These are phyloP conservation scores for Timema podura DNA, from an alignment of 2,888 invertebrate species.

Conservation along the genomic window DNA sequence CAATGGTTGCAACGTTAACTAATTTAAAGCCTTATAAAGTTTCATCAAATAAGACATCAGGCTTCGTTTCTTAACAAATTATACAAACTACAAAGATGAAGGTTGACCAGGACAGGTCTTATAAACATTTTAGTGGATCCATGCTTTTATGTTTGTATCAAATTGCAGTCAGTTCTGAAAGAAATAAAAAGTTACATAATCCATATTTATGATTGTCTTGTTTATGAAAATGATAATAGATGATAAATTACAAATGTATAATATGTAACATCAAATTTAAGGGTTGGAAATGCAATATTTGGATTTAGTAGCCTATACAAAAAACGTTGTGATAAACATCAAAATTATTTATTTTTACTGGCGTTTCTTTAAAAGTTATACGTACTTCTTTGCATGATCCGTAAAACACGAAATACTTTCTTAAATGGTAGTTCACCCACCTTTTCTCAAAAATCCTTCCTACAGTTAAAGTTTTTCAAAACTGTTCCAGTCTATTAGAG, in stretches of 20 bases:
- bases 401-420: no score
- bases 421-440: not conserved
- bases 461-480: not conserved
- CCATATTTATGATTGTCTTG: not conserved
- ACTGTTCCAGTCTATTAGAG: no score
- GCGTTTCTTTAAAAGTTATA: not conserved
- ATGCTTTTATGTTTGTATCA: not conserved
- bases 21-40: not conserved
- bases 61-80: not conserved
- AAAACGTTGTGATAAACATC: not conserved
- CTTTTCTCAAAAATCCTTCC: not conserved
- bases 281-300: no score
- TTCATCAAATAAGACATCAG: not conserved
- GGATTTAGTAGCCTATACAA: not conserved
- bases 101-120: constrained; percentile 1
- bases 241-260: not conserved
- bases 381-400: no score
- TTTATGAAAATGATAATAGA: not conserved
- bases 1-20: not conserved
- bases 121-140: not conserved
- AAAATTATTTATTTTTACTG: not conserved
- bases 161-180: not conserved
- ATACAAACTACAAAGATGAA: not conserved
- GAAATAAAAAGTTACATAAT: not conserved
- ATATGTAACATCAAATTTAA: not conserved